Conservation (phyloP, 2,888 invertebrate species). For the Osmoderma eremita region DNA sequence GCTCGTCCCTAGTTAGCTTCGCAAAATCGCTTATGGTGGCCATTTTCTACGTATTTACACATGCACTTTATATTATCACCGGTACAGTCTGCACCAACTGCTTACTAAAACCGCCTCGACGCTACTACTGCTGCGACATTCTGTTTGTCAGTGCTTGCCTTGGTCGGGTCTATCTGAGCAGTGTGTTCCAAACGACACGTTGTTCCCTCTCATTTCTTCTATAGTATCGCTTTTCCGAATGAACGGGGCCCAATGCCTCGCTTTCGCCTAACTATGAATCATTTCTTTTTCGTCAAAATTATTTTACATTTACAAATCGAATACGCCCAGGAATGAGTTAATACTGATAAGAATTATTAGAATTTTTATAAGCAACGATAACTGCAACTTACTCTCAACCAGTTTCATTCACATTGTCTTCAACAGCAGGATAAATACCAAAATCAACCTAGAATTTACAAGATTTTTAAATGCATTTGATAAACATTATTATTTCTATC, state of each 20-base stretch:
- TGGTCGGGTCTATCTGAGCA: not conserved
- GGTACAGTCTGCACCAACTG: constrained; percentile 2
- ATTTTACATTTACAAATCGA: too few species aligned
- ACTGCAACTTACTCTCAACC: too few species aligned
- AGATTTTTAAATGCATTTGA: too few species aligned
- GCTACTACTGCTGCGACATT: constrained; percentile 2
- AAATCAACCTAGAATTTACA: too few species aligned
- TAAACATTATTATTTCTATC: too few species aligned
- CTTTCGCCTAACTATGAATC: not conserved
- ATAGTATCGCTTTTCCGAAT: not conserved
- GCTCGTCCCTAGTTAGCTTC: constrained; percentile 64
- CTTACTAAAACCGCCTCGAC: not conserved
- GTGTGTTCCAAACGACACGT: not conserved
- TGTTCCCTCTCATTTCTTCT: constrained; percentile 1
- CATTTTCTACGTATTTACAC: constrained; percentile 48
- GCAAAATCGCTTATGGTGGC: constrained; percentile 48
- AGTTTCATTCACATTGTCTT: too few species aligned
- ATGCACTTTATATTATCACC: constrained; percentile 31
- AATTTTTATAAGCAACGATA: too few species aligned
- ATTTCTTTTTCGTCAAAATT: not conserved
- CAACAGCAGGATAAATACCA: too few species aligned
- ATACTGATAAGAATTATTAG: too few species aligned
- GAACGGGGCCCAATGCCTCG: not conserved
- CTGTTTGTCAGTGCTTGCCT: not conserved
- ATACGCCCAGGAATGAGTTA: too few species aligned